Evolutionary conservation across 2,797 vertebrate genomes (phyloP).

Genomic region (Crax fasciolata): DNA sequence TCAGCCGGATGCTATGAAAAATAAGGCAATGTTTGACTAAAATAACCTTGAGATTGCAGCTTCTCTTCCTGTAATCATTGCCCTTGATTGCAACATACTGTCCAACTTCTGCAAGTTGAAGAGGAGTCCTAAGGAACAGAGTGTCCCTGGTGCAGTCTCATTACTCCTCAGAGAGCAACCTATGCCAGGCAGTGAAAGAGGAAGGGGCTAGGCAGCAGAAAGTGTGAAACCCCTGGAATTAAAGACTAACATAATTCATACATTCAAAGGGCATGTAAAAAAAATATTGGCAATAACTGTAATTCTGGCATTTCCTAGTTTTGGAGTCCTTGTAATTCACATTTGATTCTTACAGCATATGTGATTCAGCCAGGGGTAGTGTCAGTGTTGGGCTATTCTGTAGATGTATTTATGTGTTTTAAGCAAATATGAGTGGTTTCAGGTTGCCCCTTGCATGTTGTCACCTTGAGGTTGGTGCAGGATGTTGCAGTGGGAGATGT

Average conservation of each 20-base stretch:
- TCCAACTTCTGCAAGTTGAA: neutral
- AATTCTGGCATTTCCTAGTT: neutral
- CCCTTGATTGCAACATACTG: rapidly evolving
- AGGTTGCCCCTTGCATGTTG: neutral
- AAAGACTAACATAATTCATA: rapidly evolving
- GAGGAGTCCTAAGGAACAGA: neutral
- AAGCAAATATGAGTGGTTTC: neutral
- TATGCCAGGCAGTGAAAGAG: neutral
- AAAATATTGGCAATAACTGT: neutral
- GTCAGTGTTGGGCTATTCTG: rapidly evolving
- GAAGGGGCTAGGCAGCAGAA: neutral
- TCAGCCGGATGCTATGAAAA: neutral
- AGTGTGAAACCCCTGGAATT: neutral
- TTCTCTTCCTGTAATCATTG: neutral
- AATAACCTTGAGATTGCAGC: neutral
- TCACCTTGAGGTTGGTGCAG: rapidly evolving
- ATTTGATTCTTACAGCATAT: rapidly evolving
- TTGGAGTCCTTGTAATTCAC: neutral
- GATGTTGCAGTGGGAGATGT: neutral
- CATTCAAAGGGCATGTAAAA: rapidly evolving
- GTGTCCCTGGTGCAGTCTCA: neutral
- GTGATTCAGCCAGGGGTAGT: neutral
- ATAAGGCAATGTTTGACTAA: neutral
- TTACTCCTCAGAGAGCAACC: neutral
- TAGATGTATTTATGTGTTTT: rapidly evolving